Evolutionary conservation across 1,140 invertebrate species (phyloP), one percentile per base, ranked within the genome.

Genomic region (Drosophila virilis): DNA sequence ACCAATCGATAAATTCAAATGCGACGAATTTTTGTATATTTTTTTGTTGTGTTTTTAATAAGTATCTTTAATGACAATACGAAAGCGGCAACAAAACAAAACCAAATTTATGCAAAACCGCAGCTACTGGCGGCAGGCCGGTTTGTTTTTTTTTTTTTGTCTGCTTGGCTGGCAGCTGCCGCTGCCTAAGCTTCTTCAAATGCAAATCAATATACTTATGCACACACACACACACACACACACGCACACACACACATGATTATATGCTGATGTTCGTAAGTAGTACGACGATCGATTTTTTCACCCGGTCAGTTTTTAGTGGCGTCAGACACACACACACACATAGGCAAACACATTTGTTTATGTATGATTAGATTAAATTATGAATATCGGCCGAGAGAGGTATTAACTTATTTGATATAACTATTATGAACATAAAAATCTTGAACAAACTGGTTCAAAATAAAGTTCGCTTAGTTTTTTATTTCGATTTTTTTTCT

Each of bases 71-170:
- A 51, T 66, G 68, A 74, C 71, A 76, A 77, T 74, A 32, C 38
- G 17, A 57, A 66, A 38, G 12, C 61, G 51, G 33, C 60, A 71
- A 58, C 62, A 65, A 75, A 51, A 61, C 48, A 52, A 61, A 76
- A 52, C 58, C 32, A 84, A 85, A 80, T 85, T 80, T 85, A 84
- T 84, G 72, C 79, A 61, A 74, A 61, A 80, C 65, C 46, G 51
- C 67, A 57, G 81, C 81, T 84, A 85, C 80, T 74, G 81, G 77
- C 50, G 42, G 43, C 66, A 48, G 62, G 57, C 67, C 80, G 73
- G 77, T 73, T 77, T 59, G 17, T 71, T 55, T 10, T 46, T 54
- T 71, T 55, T 10, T 46, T 28, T 55, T 15, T 45, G 1, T 46
- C 38, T 38, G 13, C 43, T 17, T 38, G 46, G 33, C 43, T 33